These are phyloP conservation scores for Scaptomyza reducta DNA, from an alignment of 2,888 invertebrate genomes.

Conservation along the genomic window DNA sequence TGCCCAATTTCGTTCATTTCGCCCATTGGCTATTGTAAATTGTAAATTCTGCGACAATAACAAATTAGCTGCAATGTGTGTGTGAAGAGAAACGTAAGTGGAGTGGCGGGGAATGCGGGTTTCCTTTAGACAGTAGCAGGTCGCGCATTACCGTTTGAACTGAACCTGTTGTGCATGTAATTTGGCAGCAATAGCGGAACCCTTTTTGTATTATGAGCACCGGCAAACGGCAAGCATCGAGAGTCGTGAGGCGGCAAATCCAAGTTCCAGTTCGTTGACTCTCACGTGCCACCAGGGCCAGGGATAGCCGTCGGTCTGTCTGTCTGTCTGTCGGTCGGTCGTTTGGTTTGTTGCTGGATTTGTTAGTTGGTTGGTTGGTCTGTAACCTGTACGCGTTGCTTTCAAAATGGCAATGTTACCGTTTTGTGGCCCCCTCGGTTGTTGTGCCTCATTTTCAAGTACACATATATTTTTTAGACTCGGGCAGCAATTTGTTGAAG, in stretches of 20 bases:
- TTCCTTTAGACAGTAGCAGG: not conserved
- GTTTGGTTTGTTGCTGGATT: conserved; percentile 12
- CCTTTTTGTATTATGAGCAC: conserved; percentile 54
- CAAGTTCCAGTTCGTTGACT: conserved; percentile 75
- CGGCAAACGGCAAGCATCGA: conserved; percentile 34
- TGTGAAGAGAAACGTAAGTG: conserved; percentile 1
- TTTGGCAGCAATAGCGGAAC: conserved; percentile 64
- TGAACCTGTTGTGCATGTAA: conserved; percentile 75
- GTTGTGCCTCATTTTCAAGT: conserved; percentile 53
- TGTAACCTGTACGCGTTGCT: conserved; percentile 55
- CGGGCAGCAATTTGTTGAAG: conserved; percentile 66
- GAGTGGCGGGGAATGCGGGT: not conserved
- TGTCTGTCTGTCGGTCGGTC: conserved; percentile 15
- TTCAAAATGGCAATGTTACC: conserved; percentile 76
- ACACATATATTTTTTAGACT: conserved; percentile 40
- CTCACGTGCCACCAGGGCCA: conserved; percentile 64
- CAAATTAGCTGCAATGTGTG: conserved; percentile 71
- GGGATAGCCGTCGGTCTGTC: conserved; percentile 13
- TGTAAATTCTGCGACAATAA: conserved; percentile 77
- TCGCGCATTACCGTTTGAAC: conserved; percentile 58
- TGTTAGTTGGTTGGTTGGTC: conserved; percentile 23
- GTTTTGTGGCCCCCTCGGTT: conserved; percentile 52
- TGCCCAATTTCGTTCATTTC: conserved; percentile 10
- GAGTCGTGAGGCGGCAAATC: conserved; percentile 56
- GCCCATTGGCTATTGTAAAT: conserved; percentile 29